phyloP scores from a whole-genome alignment of 1,140 invertebrate species.

The Monomorium pharaonis region DNA sequence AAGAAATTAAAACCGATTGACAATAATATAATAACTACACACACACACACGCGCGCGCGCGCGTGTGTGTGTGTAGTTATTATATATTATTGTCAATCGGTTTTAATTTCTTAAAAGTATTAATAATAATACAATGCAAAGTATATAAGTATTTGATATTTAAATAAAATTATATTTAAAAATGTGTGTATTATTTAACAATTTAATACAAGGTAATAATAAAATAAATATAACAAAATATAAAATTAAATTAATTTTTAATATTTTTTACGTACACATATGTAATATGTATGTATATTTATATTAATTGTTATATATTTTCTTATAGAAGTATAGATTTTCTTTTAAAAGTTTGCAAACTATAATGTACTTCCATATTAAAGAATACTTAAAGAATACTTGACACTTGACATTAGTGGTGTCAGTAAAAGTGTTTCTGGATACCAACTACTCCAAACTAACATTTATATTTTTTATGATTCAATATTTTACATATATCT shows the following conservation, averaged over 20 bases:
- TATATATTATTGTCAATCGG: not conserved
- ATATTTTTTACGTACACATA: not conserved
- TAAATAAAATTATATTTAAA: conserved; percentile 14
- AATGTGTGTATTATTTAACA: not conserved
- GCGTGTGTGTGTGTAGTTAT: no score
- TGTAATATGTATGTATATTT: not conserved
- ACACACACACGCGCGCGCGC: no score
- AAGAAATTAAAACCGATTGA: not conserved
- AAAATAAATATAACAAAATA: not conserved
- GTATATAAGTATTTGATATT: not conserved
- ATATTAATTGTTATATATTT: not conserved
- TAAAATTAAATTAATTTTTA: not conserved
- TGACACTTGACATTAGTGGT: no score
- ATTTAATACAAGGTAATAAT: not conserved
- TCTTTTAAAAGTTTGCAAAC: not conserved
- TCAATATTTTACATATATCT: not conserved
- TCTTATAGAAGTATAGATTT: not conserved
- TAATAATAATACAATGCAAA: not conserved
- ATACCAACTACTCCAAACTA: not conserved
- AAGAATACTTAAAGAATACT: no score
- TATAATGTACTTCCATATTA: not conserved
- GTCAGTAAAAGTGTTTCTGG: not conserved
- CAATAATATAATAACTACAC: not conserved
- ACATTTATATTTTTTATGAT: not conserved
- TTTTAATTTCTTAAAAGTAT: not conserved